Conservation (phyloP, 1,140 invertebrate genomes). For the Notospermus geniculatus region DNA sequence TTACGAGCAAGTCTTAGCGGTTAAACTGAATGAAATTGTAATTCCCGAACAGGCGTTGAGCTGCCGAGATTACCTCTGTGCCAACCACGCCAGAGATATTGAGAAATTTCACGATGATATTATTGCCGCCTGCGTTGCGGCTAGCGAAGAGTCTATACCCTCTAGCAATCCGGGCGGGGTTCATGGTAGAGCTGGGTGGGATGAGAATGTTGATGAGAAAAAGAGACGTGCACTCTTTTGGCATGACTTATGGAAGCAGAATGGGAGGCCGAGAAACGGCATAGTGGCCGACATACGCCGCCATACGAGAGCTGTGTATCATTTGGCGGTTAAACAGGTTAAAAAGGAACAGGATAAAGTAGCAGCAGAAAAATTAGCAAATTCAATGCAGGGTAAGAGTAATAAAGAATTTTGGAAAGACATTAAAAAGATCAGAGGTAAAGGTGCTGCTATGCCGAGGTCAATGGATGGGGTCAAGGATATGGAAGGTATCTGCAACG, state of each 20-base stretch:
- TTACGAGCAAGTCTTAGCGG: too few species aligned
- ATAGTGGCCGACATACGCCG: background rate
- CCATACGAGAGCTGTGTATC: background rate
- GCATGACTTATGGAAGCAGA: background rate
- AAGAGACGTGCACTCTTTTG: background rate
- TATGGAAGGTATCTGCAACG: too few species aligned
- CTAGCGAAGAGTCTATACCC: too few species aligned
- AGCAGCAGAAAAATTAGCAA: background rate
- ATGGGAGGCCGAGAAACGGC: background rate
- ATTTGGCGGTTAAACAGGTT: background rate
- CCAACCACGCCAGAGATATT: background rate
- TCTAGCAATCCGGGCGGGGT: too few species aligned
- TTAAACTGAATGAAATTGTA: too few species aligned
- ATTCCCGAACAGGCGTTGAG: too few species aligned
- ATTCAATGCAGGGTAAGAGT: background rate
- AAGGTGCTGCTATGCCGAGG: too few species aligned
- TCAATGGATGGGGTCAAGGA: too few species aligned
- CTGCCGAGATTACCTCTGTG: background rate
- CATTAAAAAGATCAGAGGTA: too few species aligned
- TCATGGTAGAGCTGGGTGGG: background rate
- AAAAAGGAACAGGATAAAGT: background rate
- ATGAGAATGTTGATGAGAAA: background rate
- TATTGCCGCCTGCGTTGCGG: background rate
- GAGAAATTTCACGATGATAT: background rate
- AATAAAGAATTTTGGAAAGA: background rate